Conservation (phyloP, 2,797 vertebrate species). For the Odontamblyopus rebecca region DNA sequence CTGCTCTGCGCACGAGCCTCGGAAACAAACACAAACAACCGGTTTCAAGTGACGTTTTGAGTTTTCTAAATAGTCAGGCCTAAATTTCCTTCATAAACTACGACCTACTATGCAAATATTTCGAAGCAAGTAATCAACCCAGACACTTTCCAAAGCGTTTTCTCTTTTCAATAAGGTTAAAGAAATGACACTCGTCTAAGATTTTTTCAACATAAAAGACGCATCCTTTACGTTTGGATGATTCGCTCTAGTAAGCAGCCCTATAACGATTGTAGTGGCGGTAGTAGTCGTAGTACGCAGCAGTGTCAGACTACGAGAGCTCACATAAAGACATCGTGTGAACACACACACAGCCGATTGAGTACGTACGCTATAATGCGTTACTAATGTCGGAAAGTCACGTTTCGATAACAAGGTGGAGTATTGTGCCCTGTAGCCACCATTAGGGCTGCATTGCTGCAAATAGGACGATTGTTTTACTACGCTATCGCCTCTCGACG, state of each 20-base stretch:
- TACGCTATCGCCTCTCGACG: conserved; percentile 46
- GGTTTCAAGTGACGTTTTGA: conserved; percentile 50
- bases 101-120: conserved; percentile 31
- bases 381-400: conserved; percentile 3
- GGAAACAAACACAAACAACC: conserved; percentile 62
- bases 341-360: conserved; percentile 25
- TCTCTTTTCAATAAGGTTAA: background rate
- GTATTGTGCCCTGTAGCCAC: conserved; percentile 35
- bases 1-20: conserved; percentile 44
- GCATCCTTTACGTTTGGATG: conserved; percentile 26
- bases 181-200: conserved; percentile 17
- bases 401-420: conserved; percentile 15
- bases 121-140: conserved; percentile 19
- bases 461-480: conserved; percentile 58
- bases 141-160: conserved; percentile 18
- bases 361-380: background rate
- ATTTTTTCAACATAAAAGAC: background rate
- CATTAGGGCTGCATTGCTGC: conserved; percentile 54
- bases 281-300: conserved; percentile 72
- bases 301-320: conserved; percentile 48
- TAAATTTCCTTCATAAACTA: conserved; percentile 18
- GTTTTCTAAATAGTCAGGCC: conserved; percentile 29
- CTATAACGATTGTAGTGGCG: conserved; percentile 54
- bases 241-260: conserved; percentile 69
- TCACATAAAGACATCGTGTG: conserved; percentile 49